These are phyloP conservation scores for Aurelia sp. DNA, from an alignment of 30 jellyfish, hydroid and myxozoan genomes.

Conservation along the genomic window DNA sequence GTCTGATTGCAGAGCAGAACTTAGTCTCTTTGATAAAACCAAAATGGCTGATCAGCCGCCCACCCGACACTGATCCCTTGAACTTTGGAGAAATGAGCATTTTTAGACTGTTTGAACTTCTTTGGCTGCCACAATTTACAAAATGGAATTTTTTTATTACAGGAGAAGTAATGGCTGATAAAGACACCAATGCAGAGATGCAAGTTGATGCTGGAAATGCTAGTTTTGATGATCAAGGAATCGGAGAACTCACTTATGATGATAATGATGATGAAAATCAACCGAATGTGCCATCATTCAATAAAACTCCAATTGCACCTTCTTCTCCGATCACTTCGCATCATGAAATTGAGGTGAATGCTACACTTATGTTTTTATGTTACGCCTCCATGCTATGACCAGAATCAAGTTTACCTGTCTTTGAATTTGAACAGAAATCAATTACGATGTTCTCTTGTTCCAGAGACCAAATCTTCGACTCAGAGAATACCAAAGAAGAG, in stretches of 20 bases:
- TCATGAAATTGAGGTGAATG: conserved; percentile 6
- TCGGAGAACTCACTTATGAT: background rate
- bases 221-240: background rate
- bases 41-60: too few relatives aligned
- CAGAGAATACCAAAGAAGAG: conserved; percentile 19
- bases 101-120: too few relatives aligned
- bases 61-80: too few relatives aligned
- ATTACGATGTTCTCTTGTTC: background rate
- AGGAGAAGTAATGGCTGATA: too few relatives aligned
- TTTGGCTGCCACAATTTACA: too few relatives aligned
- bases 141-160: too few relatives aligned
- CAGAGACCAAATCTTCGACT: conserved; percentile 12
- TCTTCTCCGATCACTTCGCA: conserved; percentile 2
- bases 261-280: conserved; percentile 26
- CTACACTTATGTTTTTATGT: too few relatives aligned
- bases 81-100: too few relatives aligned
- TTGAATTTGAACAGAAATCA: background rate
- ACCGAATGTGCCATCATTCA: conserved; percentile 22
- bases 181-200: background rate
- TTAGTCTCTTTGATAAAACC: too few relatives aligned
- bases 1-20: too few relatives aligned
- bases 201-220: background rate
- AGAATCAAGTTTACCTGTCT: too few relatives aligned
- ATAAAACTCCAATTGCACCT: background rate
- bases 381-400: too few relatives aligned